These are phyloP conservation scores for Drosophila merina DNA, from an alignment of 2,888 invertebrate species.

Conservation along the genomic window DNA sequence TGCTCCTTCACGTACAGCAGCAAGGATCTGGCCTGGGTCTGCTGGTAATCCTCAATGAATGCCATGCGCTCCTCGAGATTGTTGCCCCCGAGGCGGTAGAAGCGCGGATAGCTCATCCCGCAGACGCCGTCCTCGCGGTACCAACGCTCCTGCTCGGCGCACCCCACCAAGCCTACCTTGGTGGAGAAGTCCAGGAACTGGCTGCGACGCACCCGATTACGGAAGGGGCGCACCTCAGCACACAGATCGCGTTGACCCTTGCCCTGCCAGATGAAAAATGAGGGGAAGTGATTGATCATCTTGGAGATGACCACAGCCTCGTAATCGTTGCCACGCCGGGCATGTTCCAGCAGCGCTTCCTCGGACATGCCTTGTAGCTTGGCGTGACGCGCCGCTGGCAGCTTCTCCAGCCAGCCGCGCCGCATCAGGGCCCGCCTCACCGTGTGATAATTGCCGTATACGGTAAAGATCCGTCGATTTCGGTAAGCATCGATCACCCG, in stretches of 20 bases:
- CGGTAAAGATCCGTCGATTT: slow-evolving; percentile 81
- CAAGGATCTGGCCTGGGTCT: slow-evolving; percentile 91
- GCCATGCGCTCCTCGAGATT: slow-evolving; percentile 74
- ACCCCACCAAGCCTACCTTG: slow-evolving; percentile 84
- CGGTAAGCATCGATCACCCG: slow-evolving; percentile 80
- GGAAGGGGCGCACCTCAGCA: slow-evolving; percentile 69
- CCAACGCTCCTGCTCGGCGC: slow-evolving; percentile 81
- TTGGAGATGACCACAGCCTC: slow-evolving; percentile 85
- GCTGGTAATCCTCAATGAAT: slow-evolving; percentile 87
- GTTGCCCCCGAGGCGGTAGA: slow-evolving; percentile 81
- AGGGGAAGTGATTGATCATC: slow-evolving; percentile 86
- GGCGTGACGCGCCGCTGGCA: slow-evolving; percentile 81
- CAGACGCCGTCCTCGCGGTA: slow-evolving; percentile 75
- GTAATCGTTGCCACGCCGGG: slow-evolving; percentile 80
- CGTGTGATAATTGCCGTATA: slow-evolving; percentile 78
- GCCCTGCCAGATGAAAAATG: slow-evolving; percentile 90
- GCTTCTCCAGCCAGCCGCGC: slow-evolving; percentile 91
- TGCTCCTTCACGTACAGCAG: slow-evolving; percentile 85
- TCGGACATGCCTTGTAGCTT: slow-evolving; percentile 80
- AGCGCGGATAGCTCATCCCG: slow-evolving; percentile 88
- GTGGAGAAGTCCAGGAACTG: slow-evolving; percentile 84
- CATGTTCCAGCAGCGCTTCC: slow-evolving; percentile 73
- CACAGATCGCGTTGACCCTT: slow-evolving; percentile 77
- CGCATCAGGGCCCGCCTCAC: slow-evolving; percentile 85
- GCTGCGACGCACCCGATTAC: slow-evolving; percentile 79